Evolutionary conservation across 2,797 vertebrate species (phyloP).

Genomic region (Phyllotis vaccarum): DNA sequence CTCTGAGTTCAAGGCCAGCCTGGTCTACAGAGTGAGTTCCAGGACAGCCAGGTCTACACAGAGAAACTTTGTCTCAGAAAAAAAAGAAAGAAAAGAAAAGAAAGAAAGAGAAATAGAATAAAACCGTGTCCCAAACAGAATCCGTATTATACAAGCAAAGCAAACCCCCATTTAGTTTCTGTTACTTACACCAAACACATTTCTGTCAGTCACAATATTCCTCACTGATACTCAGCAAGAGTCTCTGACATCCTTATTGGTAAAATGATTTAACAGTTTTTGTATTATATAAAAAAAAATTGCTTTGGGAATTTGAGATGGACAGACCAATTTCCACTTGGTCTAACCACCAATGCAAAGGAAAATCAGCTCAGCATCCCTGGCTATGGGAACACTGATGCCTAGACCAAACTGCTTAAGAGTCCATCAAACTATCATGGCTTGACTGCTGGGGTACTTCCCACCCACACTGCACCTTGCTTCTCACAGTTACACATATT

Average conservation of each 20-base stretch:
- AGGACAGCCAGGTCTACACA: not conserved
- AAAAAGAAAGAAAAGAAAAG: not conserved
- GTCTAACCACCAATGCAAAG: not conserved
- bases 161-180: not conserved
- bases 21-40: not conserved
- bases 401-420: not conserved
- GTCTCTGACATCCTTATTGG: not conserved
- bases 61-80: not conserved
- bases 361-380: not conserved
- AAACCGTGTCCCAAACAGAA: not conserved
- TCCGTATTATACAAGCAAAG: not conserved
- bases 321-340: not conserved
- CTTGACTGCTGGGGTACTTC: not conserved
- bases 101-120: not conserved
- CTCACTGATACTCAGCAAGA: not conserved
- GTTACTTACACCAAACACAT: not conserved
- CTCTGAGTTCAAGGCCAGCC: not conserved
- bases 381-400: not conserved
- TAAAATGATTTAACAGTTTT: not conserved
- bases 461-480: not conserved
- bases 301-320: not conserved
- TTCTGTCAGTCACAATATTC: not conserved
- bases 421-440: not conserved
- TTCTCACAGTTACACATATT: conserved; percentile 34
- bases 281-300: conserved; percentile 50